phyloP scores from a whole-genome alignment of 35 echinoderm and acorn worm species.

The Ptychodera flava region DNA sequence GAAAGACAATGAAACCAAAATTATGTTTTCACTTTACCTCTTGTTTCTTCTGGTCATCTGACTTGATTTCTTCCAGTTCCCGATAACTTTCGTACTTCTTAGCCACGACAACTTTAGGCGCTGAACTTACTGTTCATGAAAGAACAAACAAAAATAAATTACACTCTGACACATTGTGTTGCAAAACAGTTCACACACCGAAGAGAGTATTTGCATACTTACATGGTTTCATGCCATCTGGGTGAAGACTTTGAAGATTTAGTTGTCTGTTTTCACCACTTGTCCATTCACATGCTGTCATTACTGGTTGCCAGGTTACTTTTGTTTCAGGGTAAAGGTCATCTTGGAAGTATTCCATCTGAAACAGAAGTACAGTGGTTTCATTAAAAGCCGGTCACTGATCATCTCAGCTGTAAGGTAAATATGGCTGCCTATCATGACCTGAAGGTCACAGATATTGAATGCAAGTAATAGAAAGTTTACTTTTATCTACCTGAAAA shows the following conservation, averaged over 20 bases:
- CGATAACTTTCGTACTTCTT: slow-evolving; percentile 76
- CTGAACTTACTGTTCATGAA: slow-evolving; percentile 58
- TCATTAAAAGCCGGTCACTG: neutral
- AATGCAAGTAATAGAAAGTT: neutral
- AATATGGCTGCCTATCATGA: too few species aligned
- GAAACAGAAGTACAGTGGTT: slow-evolving; percentile 8
- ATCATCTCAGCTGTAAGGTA: neutral
- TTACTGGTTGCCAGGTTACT: slow-evolving; percentile 67
- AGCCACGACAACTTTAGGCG: slow-evolving; percentile 66
- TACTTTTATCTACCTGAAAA: neutral
- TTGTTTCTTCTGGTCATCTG: slow-evolving; percentile 93
- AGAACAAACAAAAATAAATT: slow-evolving; percentile 5
- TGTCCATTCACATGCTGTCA: slow-evolving; percentile 64
- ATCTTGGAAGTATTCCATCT: slow-evolving; percentile 99
- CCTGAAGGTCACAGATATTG: too few species aligned
- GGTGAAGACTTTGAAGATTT: slow-evolving; percentile 44
- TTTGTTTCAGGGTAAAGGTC: slow-evolving; percentile 88
- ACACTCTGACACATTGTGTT: neutral
- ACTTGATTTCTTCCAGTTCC: slow-evolving; percentile 56
- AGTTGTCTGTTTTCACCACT: slow-evolving; percentile 57
- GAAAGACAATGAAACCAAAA: too few species aligned
- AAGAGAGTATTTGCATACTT: slow-evolving; percentile 16
- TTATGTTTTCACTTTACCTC: too few species aligned
- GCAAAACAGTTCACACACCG: neutral
- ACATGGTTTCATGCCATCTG: slow-evolving; percentile 86